Base-by-base conservation (phyloP, 2,797 vertebrate species). In the Masticophis lateralis region DNA sequence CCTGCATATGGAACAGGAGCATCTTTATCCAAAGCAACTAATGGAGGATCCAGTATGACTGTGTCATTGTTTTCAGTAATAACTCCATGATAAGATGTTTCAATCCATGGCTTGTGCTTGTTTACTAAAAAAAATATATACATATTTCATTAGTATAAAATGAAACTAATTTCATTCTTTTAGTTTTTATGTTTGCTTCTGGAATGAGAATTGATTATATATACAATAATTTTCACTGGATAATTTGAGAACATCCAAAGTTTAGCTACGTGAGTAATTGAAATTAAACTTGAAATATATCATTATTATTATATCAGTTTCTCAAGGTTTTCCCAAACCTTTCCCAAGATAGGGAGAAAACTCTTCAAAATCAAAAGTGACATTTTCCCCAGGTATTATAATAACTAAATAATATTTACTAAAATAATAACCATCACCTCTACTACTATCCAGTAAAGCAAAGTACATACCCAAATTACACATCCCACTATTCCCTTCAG, bases 81-180 rank as follows among this genome's bases (percentile, higher is more conserved):
- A 96, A 99, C 98, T 91, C 99, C 99, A 0, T 99, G 99, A 96
- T 99, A 99, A 0, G 99, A 99, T 0, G 99, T 99, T 98, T 99
- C 99, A 63, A 99, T 99, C 99, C 99, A 99, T 0, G 99, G 99
- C 95, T 99, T 99, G 97, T 99, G 99, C 95, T 99, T 99, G 95
- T 99, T 99, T 95, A 99, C 99, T 99, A 94, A 86, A 96, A 96
- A 95, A 93, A 37, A 28, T 0, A 59, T 1, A 25, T 93, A 96
- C 0, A 86, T 0, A 8, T 9, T 28, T 90, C 27, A 92, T 95
- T 94, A 94, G 86, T 32, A 88, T 87, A 56, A 83, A 55, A 14
- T 20, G 10, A 66, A 90, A 63, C 43, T 32, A 66, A 66, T 91
- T 92, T 87, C 92, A 6, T 25, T 37, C 12, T 18, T 18, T 56